Evolutionary conservation across 2,113 vertebrate species (phyloP).

Genomic region (Coryphaenoides rupestris): DNA sequence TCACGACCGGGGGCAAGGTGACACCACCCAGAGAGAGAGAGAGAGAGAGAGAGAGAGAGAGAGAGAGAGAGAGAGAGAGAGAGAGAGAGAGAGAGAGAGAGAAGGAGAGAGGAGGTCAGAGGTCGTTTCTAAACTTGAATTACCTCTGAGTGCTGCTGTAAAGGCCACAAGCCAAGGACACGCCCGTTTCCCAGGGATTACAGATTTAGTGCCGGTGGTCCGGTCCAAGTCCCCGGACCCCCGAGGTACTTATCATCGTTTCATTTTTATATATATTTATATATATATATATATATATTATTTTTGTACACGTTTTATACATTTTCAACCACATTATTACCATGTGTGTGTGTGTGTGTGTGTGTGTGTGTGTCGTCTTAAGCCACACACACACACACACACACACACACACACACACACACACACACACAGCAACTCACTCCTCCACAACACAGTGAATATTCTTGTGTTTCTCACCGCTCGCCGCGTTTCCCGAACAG

Average conservation of each 20-base stretch:
- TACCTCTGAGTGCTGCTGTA: neutral
- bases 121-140: constrained; percentile 1
- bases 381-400: neutral
- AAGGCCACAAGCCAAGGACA: neutral
- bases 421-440: no score
- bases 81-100: neutral
- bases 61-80: no score
- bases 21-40: neutral
- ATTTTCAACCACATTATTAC: neutral
- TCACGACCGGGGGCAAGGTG: neutral
- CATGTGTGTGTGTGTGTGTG: neutral
- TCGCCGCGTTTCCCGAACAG: constrained; percentile 19
- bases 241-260: neutral
- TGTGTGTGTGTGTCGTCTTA: neutral
- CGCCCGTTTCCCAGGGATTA: neutral
- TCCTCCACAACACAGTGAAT: neutral
- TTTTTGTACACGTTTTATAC: neutral
- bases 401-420: neutral
- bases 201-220: neutral
- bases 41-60: neutral
- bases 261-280: no score
- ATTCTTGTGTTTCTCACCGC: neutral
- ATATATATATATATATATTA: no score
- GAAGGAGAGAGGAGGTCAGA: no score
- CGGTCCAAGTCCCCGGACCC: neutral